Conservation (phyloP, 2,888 invertebrate species). For the Ptilodon capucinus region DNA sequence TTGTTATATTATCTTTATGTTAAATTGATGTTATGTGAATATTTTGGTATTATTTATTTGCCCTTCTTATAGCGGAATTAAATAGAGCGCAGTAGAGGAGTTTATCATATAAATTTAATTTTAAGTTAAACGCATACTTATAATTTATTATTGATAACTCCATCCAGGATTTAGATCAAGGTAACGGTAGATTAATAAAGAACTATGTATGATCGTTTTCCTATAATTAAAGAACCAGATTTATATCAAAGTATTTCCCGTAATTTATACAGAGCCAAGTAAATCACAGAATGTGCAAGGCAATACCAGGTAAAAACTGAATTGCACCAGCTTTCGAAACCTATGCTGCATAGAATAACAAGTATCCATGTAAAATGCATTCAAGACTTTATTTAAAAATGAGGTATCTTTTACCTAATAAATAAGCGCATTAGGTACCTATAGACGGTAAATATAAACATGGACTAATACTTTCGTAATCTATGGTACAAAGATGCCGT, state of each 20-base stretch:
- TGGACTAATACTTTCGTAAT: too few relatives aligned
- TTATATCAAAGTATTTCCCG: conserved; percentile 18
- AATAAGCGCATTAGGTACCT: too few relatives aligned
- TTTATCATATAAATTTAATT: background rate
- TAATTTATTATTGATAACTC: background rate
- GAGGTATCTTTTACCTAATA: too few relatives aligned
- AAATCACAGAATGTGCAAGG: conserved; percentile 18
- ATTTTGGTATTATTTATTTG: conserved; percentile 1
- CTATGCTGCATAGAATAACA: conserved; percentile 39
- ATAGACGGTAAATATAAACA: too few relatives aligned
- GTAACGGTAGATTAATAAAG: too few relatives aligned
- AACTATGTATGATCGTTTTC: too few relatives aligned
- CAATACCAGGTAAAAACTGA: conserved; percentile 55
- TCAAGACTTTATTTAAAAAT: background rate
- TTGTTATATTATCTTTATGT: too few relatives aligned
- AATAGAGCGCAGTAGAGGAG: background rate
- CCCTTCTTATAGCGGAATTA: background rate
- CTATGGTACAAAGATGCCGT: background rate
- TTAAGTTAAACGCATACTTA: background rate
- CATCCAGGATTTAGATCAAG: too few relatives aligned
- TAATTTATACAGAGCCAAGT: conserved; percentile 23
- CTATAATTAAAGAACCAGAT: too few relatives aligned
- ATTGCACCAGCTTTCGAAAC: conserved; percentile 64
- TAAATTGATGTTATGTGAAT: background rate
- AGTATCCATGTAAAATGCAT: conserved; percentile 25